A percentile compares a stretch with the other conserved stretches of the same genome.
Conservation (phyloP, 2,113 vertebrate species). For the Phrynosoma blainvillii region DNA sequence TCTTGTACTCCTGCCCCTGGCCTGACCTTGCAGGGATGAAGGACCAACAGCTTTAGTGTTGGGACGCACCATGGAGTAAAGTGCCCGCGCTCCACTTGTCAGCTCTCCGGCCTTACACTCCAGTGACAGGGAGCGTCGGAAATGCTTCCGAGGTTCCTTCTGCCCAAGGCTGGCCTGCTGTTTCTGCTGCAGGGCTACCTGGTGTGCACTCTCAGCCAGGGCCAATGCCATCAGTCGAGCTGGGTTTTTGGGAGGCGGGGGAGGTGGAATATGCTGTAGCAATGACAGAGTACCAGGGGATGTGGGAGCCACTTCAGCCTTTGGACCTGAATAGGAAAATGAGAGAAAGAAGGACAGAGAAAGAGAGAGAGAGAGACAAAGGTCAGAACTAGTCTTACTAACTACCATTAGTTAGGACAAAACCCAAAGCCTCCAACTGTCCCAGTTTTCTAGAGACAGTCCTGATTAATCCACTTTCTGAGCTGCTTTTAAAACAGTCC, state of each 20-base stretch:
- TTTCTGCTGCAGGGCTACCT: constrained; percentile 75
- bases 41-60: constrained; percentile 38
- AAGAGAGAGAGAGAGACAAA: not conserved
- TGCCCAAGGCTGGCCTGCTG: constrained; percentile 37
- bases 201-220: constrained; percentile 82
- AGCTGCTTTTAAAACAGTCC: too few species aligned
- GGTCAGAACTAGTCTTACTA: not conserved
- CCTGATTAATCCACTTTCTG: too few species aligned
- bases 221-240: constrained; percentile 83
- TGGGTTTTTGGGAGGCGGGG: constrained; percentile 82
- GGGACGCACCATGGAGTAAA: constrained; percentile 73
- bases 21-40: constrained; percentile 57
- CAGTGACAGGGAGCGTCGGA: constrained; percentile 74
- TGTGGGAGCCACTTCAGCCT: constrained; percentile 47
- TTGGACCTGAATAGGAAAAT: constrained; percentile 56
- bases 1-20: constrained; percentile 56
- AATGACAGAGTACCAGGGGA: constrained; percentile 61
- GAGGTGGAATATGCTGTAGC: constrained; percentile 76
- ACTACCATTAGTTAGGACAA: too few species aligned
- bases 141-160: constrained; percentile 39
- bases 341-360: not conserved
- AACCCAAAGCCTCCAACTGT: too few species aligned
- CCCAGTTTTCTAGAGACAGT: too few species aligned
- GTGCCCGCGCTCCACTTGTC: constrained; percentile 60
- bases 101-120: constrained; percentile 71